Conservation (phyloP, 2,113 vertebrate genomes). For the Ascaphus truei region DNA sequence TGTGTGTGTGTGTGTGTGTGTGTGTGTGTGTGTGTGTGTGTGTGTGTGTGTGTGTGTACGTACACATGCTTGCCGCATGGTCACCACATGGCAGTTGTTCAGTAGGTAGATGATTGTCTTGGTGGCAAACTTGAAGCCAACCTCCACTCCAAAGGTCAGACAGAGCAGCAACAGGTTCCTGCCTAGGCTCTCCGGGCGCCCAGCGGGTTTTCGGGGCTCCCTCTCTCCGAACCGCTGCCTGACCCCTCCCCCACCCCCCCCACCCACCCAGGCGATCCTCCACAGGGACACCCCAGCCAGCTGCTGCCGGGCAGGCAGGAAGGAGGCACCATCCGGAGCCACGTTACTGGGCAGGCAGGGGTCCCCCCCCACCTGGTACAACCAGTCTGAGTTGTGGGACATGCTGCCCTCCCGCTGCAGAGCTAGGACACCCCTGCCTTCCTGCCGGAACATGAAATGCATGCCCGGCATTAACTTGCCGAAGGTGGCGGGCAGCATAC, state of each 20-base stretch:
- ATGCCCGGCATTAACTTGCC: conserved; percentile 25
- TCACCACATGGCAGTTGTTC: conserved; percentile 94
- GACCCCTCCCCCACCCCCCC: no score
- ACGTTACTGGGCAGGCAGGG: conserved; percentile 94
- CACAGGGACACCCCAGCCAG: conserved; percentile 68
- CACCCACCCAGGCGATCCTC: conserved; percentile 42
- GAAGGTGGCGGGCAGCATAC: conserved; percentile 28
- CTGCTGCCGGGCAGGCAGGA: conserved; percentile 81
- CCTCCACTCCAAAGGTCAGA: conserved; percentile 91
- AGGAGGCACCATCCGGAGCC: conserved; percentile 91
- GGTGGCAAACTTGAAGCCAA: conserved; percentile 96
- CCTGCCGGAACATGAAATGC: conserved; percentile 77
- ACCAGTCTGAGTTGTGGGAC: conserved; percentile 89
- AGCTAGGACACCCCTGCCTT: conserved; percentile 51
- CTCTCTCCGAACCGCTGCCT: conserved; percentile 36
- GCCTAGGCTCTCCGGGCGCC: conserved; percentile 78
- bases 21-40: no score
- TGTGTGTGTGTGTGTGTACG: no score
- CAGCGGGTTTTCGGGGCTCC: conserved; percentile 50
- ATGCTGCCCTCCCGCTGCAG: conserved; percentile 87
- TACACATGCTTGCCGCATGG: conserved; percentile 90
- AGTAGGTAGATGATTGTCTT: conserved; percentile 95
- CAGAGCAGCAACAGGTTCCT: conserved; percentile 92
- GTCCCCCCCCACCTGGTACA: conserved; percentile 95
- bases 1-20: no score